Conservation (phyloP, 2,888 invertebrate genomes). For the Linnaemya tessellans region DNA sequence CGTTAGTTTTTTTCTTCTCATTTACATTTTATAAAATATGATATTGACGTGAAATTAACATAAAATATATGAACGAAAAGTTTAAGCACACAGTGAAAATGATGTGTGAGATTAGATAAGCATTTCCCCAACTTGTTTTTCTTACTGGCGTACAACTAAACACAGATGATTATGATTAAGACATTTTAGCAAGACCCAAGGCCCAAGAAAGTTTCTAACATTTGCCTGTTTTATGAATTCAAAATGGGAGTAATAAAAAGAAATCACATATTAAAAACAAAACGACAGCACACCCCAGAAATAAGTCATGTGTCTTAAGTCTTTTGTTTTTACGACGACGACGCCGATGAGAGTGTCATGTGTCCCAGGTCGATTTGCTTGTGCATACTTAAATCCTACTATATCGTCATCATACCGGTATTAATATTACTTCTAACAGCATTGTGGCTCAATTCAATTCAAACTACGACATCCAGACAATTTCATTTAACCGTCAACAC, state of each 20-base stretch:
- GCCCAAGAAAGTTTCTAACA: conserved; percentile 37
- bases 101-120: conserved; percentile 57
- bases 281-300: not conserved
- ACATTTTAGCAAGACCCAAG: conserved; percentile 59
- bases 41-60: conserved; percentile 63
- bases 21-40: conserved; percentile 35
- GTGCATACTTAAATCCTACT: conserved; percentile 52
- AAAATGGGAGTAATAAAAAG: not conserved
- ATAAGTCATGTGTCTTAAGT: conserved; percentile 57
- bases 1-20: conserved; percentile 6
- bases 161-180: conserved; percentile 54
- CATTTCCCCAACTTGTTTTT: not conserved
- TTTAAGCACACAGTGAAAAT: conserved; percentile 27
- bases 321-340: conserved; percentile 61
- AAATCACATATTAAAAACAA: conserved; percentile 31
- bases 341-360: conserved; percentile 44
- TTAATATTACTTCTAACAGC: conserved; percentile 26
- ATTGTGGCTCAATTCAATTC: conserved; percentile 32
- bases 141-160: not conserved
- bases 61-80: conserved; percentile 29
- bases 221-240: conserved; percentile 56
- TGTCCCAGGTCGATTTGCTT: conserved; percentile 44
- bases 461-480: conserved; percentile 25
- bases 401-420: conserved; percentile 41
- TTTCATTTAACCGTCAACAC: conserved; percentile 52